Evolutionary conservation across 2,797 vertebrate species (phyloP).

Genomic region (Micropoecilia bifurca): DNA sequence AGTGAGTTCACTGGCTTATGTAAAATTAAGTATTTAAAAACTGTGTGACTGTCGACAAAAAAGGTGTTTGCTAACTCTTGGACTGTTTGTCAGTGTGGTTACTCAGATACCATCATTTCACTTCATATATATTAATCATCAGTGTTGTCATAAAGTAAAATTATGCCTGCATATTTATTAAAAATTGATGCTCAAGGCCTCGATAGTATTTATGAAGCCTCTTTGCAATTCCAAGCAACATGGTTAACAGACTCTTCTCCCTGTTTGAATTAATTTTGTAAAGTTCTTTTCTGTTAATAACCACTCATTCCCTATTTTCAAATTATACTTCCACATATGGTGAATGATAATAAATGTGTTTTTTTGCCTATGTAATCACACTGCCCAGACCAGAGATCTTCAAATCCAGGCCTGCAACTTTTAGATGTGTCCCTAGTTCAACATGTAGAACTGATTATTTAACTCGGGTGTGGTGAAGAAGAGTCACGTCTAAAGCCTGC

Average conservation of each 20-base stretch:
- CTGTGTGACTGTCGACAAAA: conserved; percentile 42
- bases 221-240: conserved; percentile 62
- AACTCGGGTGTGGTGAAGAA: too few relatives aligned
- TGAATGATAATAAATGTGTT: neutral
- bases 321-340: conserved; percentile 31
- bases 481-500: too few relatives aligned
- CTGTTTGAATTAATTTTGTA: conserved; percentile 50
- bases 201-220: conserved; percentile 47
- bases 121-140: conserved; percentile 60
- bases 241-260: conserved; percentile 42
- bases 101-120: conserved; percentile 35
- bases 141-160: conserved; percentile 51
- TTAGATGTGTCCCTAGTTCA: too few relatives aligned
- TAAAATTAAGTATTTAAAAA: conserved; percentile 28
- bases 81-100: conserved; percentile 32
- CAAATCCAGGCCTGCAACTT: too few relatives aligned
- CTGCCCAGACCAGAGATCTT: neutral
- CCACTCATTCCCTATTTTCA: conserved; percentile 31
- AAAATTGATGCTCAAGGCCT: conserved; percentile 54
- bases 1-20: conserved; percentile 86
- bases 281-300: conserved; percentile 46
- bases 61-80: conserved; percentile 9
- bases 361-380: neutral
- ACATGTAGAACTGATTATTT: too few relatives aligned
- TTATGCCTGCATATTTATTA: conserved; percentile 55